Percentiles rank a stretch among this genome's conserved stretches.
phyloP scores from a whole-genome alignment of 2,888 invertebrate genomes.

The Tanaodytes sp. region DNA sequence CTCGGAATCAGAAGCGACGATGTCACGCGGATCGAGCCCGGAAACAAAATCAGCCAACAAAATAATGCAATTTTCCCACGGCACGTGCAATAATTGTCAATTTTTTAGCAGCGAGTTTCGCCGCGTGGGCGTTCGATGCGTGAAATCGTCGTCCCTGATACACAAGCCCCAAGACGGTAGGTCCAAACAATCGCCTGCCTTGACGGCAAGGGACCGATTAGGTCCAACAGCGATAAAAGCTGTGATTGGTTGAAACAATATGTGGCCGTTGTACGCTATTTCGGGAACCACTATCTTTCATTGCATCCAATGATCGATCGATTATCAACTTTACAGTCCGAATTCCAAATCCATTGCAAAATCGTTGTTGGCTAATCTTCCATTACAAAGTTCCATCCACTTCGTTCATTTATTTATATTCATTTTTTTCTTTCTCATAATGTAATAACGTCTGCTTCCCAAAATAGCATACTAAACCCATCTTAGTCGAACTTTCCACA shows the following conservation, averaged over 20 bases:
- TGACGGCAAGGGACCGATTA: slow-evolving; percentile 71
- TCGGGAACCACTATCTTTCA: slow-evolving; percentile 50
- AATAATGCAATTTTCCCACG: slow-evolving; percentile 35
- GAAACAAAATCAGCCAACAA: slow-evolving; percentile 21
- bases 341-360: too few relatives aligned
- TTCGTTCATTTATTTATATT: too few relatives aligned
- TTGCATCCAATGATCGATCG: too few relatives aligned
- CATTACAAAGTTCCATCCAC: too few relatives aligned
- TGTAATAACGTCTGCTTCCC: slow-evolving; percentile 53
- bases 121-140: slow-evolving; percentile 18
- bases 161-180: slow-evolving; percentile 70
- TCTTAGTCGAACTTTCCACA: slow-evolving; percentile 68
- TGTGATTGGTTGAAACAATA: slow-evolving; percentile 74
- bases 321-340: too few relatives aligned
- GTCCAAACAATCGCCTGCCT: slow-evolving; percentile 74
- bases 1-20: slow-evolving; percentile 52
- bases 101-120: slow-evolving; percentile 4
- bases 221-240: slow-evolving; percentile 73
- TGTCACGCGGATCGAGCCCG: slow-evolving; percentile 19
- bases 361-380: too few relatives aligned
- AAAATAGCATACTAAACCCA: slow-evolving; percentile 67
- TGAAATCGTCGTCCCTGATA: slow-evolving; percentile 33
- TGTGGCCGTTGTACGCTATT: slow-evolving; percentile 62
- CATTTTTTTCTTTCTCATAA: too few relatives aligned
- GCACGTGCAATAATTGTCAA: slow-evolving; percentile 31